These are phyloP conservation scores for Stichodactyla helianthus DNA, from an alignment of 64 coral and sea anemone genomes.

Conservation along the genomic window DNA sequence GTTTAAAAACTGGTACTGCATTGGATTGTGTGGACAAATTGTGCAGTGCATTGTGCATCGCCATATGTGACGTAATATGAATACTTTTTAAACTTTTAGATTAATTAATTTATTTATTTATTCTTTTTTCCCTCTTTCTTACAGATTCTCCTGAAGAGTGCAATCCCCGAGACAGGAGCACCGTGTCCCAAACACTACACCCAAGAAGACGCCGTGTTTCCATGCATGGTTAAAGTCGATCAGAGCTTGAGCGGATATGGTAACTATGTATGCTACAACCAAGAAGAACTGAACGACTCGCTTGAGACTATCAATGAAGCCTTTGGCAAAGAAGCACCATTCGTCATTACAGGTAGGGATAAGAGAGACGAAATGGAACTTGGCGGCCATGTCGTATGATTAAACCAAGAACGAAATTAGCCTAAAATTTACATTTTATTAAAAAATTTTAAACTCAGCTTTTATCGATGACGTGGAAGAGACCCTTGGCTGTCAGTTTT, in stretches of 20 bases:
- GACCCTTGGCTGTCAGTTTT: conserved; percentile 59
- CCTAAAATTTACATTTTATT: not conserved
- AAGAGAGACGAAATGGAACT: too few species aligned
- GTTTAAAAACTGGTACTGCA: too few species aligned
- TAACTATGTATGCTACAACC: conserved; percentile 46
- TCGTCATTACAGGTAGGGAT: conserved; percentile 32
- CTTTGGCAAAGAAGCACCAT: conserved; percentile 33
- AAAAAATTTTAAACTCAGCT: not conserved
- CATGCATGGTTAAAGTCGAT: conserved; percentile 66
- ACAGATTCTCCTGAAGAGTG: conserved; percentile 49
- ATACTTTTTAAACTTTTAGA: too few species aligned
- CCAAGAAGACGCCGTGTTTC: conserved; percentile 24
- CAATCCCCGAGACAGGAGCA: conserved; percentile 64
- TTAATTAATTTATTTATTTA: too few species aligned
- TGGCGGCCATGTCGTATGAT: not conserved
- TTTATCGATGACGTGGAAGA: conserved; percentile 29
- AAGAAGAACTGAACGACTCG: conserved; percentile 34
- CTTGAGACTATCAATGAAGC: conserved; percentile 38
- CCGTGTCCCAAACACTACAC: conserved; percentile 55
- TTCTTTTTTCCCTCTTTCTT: not conserved
- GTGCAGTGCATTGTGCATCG: too few species aligned
- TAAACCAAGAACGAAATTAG: not conserved
- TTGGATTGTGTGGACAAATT: too few species aligned
- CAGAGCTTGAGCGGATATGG: conserved; percentile 56
- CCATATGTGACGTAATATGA: too few species aligned